Conservation (phyloP, 2,888 invertebrate species). For the Cordilura impudica region DNA sequence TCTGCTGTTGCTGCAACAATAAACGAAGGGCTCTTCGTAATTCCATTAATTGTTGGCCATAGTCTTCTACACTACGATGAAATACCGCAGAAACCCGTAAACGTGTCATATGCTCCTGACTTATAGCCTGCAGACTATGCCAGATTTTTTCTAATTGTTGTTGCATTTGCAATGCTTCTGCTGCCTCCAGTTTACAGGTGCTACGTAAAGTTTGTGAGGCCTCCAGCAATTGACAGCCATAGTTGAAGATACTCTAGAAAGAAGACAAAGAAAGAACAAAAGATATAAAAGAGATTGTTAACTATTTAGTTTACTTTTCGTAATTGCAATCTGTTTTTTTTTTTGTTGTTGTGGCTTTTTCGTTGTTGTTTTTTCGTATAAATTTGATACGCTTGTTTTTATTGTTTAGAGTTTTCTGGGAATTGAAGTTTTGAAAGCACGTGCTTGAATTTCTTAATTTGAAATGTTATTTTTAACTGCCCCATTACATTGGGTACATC, state of each 20-base stretch:
- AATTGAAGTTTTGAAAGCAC: slow-evolving; percentile 47
- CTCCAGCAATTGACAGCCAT: slow-evolving; percentile 87
- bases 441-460: slow-evolving; percentile 60
- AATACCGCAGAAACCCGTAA: slow-evolving; percentile 87
- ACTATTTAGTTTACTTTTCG: background rate
- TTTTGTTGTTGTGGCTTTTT: background rate
- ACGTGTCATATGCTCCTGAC: slow-evolving; percentile 87
- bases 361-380: background rate
- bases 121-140: slow-evolving; percentile 83
- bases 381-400: background rate
- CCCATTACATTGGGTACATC: background rate
- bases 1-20: slow-evolving; percentile 64
- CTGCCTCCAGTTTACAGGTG: slow-evolving; percentile 83
- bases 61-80: slow-evolving; percentile 84
- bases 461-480: no score
- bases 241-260: slow-evolving; percentile 86
- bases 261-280: slow-evolving; percentile 24
- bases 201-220: slow-evolving; percentile 86
- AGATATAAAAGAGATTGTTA: background rate
- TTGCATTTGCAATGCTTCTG: slow-evolving; percentile 81
- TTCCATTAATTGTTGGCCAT: slow-evolving; percentile 82
- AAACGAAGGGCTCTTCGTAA: slow-evolving; percentile 80
- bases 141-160: slow-evolving; percentile 83
- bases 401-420: slow-evolving; percentile 18
- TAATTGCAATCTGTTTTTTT: background rate